Evolutionary conservation across 2,113 vertebrate genomes (phyloP).

Genomic region (Mormyrus lacerda): DNA sequence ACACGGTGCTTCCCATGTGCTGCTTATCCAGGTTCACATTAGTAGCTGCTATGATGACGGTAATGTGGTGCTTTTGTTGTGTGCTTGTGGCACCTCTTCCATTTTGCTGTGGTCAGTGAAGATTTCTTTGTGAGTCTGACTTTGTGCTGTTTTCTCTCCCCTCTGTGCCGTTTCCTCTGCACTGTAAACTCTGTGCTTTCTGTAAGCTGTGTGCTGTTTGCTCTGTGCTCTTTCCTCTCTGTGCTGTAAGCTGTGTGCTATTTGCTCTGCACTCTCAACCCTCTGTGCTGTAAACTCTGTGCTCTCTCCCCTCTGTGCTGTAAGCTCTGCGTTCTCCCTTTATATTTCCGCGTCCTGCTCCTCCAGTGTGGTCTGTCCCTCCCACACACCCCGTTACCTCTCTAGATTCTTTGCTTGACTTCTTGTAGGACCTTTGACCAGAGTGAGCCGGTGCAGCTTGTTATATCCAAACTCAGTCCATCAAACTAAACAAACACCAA

Average conservation of each 20-base stretch:
- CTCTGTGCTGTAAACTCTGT: too few relatives aligned
- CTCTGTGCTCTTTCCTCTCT: background rate
- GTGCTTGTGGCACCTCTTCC: background rate
- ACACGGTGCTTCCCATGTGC: conserved; percentile 16
- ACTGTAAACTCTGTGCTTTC: too few relatives aligned
- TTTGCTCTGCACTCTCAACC: too few relatives aligned
- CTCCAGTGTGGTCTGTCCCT: background rate
- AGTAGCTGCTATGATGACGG: background rate
- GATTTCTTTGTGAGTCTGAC: background rate
- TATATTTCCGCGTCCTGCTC: background rate
- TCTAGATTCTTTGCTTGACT: background rate
- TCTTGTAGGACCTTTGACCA: background rate
- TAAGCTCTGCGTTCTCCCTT: background rate
- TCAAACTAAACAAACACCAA: background rate
- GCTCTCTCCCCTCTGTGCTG: too few relatives aligned
- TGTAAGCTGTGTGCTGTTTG: background rate
- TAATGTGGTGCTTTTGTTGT: background rate
- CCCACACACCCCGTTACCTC: background rate
- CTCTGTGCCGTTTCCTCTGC: background rate
- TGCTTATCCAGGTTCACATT: background rate
- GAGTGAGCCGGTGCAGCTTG: background rate
- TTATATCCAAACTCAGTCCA: background rate
- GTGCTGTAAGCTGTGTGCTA: background rate
- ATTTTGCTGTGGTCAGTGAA: background rate
- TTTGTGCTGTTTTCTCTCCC: background rate